These are phyloP conservation scores for Empis livida DNA, from an alignment of 2,888 invertebrate species.

Conservation along the genomic window DNA sequence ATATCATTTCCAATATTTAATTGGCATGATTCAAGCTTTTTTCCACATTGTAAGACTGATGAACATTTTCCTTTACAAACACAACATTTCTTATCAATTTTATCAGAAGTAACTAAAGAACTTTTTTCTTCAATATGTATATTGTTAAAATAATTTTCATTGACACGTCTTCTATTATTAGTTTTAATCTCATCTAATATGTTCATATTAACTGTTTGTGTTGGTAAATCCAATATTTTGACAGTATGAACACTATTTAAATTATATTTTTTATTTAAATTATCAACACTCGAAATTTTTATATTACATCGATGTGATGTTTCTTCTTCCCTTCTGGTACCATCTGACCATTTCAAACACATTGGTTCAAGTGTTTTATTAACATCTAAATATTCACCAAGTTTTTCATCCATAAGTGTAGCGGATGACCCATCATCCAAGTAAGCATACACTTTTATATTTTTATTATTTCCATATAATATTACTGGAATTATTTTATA, in stretches of 20 bases:
- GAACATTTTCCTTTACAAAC: background rate
- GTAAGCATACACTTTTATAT: conserved; percentile 2
- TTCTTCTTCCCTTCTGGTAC: conserved; percentile 8
- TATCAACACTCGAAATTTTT: conserved; percentile 1
- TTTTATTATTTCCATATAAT: conserved; percentile 2
- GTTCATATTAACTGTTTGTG: background rate
- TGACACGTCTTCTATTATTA: too few species aligned
- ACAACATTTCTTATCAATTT: background rate
- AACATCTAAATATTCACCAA: conserved; percentile 2
- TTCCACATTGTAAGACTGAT: background rate
- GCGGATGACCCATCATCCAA: conserved; percentile 6
- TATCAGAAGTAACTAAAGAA: background rate
- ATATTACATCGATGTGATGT: conserved; percentile 7
- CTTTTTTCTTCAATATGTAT: too few species aligned
- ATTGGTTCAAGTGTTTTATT: conserved; percentile 2
- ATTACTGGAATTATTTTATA: conserved; percentile 8
- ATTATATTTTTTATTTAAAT: background rate
- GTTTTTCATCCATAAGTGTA: conserved; percentile 2
- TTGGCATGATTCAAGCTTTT: background rate
- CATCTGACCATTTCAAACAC: conserved; percentile 11
- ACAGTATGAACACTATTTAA: background rate
- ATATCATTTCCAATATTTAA: background rate
- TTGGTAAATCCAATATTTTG: background rate
- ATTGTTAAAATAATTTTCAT: background rate
- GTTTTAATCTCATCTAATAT: background rate